These are phyloP conservation scores for Drosophila melanica DNA, from an alignment of 1,140 invertebrate species.

Conservation along the genomic window DNA sequence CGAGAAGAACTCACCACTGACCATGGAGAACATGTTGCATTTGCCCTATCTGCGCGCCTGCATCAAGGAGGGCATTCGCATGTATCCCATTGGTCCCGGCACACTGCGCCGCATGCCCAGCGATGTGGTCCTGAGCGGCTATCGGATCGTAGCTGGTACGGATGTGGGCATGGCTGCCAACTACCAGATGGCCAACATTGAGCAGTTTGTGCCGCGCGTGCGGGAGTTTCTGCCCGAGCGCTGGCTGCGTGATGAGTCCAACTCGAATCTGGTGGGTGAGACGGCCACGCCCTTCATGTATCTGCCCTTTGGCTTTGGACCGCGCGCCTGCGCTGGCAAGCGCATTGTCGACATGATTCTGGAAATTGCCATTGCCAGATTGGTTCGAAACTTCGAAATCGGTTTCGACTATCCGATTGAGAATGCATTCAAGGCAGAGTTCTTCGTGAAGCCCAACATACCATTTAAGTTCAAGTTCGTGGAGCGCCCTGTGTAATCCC, in stretches of 20 bases:
- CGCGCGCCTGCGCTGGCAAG: conserved; percentile 86
- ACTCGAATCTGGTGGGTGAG: conserved; percentile 75
- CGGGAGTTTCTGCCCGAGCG: conserved; percentile 86
- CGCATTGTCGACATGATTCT: conserved; percentile 89
- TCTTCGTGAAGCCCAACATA: conserved; percentile 73
- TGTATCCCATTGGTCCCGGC: conserved; percentile 85
- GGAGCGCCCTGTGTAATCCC: conserved; percentile 50
- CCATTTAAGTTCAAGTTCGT: conserved; percentile 78
- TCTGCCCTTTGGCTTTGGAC: conserved; percentile 87
- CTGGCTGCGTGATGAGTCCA: conserved; percentile 84
- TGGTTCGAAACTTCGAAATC: conserved; percentile 86
- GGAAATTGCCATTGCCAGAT: conserved; percentile 86
- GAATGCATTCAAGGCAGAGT: conserved; percentile 60
- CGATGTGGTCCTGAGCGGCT: conserved; percentile 86
- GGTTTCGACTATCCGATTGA: conserved; percentile 84
- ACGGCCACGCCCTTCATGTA: conserved; percentile 86
- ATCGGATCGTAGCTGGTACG: conserved; percentile 87
- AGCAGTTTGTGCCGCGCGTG: conserved; percentile 85
- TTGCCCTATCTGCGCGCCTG: conserved; percentile 87
- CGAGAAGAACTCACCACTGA: conserved; percentile 84
- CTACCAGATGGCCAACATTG: conserved; percentile 82
- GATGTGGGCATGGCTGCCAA: conserved; percentile 85
- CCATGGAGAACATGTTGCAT: conserved; percentile 85
- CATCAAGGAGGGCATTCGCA: conserved; percentile 87
- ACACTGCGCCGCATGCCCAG: conserved; percentile 85